Percentiles rank a stretch among this genome's conserved stretches.
These are phyloP conservation scores for Ceratina australensis DNA, from an alignment of 1,140 invertebrate genomes.

Conservation along the genomic window DNA sequence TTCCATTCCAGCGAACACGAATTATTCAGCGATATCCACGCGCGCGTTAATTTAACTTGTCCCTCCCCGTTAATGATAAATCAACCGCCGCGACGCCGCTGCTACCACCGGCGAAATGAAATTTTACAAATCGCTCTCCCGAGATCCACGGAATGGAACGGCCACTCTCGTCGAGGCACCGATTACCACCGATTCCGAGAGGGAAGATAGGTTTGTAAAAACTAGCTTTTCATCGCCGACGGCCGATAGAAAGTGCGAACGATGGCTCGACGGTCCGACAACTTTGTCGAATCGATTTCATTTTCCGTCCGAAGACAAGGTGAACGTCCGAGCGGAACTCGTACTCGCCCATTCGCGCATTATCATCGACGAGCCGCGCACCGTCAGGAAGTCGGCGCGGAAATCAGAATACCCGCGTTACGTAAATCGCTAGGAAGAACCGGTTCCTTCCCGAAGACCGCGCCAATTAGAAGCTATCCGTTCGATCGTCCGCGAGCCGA, in stretches of 20 bases:
- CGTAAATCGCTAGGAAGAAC: conserved; percentile 1
- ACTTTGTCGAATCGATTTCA: too few species aligned
- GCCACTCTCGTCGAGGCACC: too few species aligned
- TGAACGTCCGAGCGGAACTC: too few species aligned
- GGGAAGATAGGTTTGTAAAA: too few species aligned
- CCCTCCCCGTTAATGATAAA: not conserved
- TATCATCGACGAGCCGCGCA: too few species aligned
- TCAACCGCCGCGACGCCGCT: too few species aligned
- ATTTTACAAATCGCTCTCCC: not conserved
- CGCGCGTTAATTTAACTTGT: not conserved
- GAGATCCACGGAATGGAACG: not conserved
- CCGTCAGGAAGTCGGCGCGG: not conserved
- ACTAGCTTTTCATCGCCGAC: too few species aligned
- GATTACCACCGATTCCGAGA: too few species aligned
- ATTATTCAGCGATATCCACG: conserved; percentile 11
- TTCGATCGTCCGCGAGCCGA: not conserved
- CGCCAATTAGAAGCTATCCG: not conserved
- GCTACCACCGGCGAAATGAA: not conserved
- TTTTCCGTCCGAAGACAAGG: too few species aligned
- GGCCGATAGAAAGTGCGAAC: too few species aligned
- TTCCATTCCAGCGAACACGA: not conserved
- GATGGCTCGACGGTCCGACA: too few species aligned
- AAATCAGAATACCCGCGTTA: not conserved
- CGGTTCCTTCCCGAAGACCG: not conserved
- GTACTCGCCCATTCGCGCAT: too few species aligned